These are phyloP conservation scores for Drosophila vallismaia DNA, from an alignment of 2,888 invertebrate genomes.

Conservation along the genomic window DNA sequence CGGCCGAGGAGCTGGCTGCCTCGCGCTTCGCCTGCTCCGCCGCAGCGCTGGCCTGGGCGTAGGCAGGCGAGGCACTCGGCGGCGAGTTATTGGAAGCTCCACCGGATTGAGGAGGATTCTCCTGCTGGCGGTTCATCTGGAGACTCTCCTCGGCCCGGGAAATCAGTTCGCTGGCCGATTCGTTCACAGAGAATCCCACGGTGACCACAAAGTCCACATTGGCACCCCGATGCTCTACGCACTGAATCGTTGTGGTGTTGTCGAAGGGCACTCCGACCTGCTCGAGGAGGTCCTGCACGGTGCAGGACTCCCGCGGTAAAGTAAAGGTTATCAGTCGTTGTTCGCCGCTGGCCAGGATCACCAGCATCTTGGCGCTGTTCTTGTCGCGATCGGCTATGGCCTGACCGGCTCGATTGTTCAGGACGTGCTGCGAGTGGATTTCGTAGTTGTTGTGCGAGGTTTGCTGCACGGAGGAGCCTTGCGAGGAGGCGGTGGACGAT, in stretches of 20 bases:
- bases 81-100: constrained; percentile 13
- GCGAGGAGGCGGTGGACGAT: constrained; percentile 68
- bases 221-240: constrained; percentile 89
- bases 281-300: constrained; percentile 91
- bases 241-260: constrained; percentile 89
- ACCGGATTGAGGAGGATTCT: constrained; percentile 48
- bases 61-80: constrained; percentile 30
- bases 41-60: constrained; percentile 39
- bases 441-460: constrained; percentile 83
- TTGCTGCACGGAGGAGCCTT: constrained; percentile 80
- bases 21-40: constrained; percentile 52
- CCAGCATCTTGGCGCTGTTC: constrained; percentile 91
- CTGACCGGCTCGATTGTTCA: constrained; percentile 81
- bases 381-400: constrained; percentile 81
- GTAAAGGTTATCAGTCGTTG: constrained; percentile 93
- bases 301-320: constrained; percentile 91
- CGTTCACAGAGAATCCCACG: constrained; percentile 85
- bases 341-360: constrained; percentile 90
- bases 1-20: constrained; percentile 22
- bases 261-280: constrained; percentile 90
- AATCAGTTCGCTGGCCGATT: constrained; percentile 83
- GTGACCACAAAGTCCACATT: constrained; percentile 93
- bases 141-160: constrained; percentile 83
- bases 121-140: constrained; percentile 81
- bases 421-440: constrained; percentile 84